Percentiles rank a stretch among this genome's conserved stretches.
These are phyloP conservation scores for Apocrypta bakeri DNA, from an alignment of 1,140 invertebrate genomes.

Conservation along the genomic window DNA sequence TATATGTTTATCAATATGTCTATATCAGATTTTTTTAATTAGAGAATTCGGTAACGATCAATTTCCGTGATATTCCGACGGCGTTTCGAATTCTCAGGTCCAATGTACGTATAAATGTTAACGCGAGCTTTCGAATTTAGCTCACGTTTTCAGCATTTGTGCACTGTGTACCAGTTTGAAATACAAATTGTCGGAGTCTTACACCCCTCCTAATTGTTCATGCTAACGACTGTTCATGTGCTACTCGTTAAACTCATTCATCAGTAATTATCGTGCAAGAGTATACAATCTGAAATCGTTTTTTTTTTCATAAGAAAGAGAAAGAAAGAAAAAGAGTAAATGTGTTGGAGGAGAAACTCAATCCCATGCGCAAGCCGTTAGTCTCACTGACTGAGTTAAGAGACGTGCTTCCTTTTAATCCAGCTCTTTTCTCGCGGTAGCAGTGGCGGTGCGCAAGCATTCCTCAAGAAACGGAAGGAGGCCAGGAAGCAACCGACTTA, in stretches of 20 bases:
- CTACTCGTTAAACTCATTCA: neutral
- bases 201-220: neutral
- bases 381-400: constrained; percentile 13
- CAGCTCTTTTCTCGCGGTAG: constrained; percentile 4
- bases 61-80: neutral
- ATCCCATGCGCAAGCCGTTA: neutral
- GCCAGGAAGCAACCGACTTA: constrained; percentile 1
- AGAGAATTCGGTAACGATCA: neutral
- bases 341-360: neutral
- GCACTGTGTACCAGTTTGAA: neutral
- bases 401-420: constrained; percentile 24
- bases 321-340: neutral
- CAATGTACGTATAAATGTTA: neutral
- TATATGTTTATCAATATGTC: too few species aligned
- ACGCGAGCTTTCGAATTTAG: neutral
- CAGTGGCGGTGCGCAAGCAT: constrained; percentile 28
- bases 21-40: too few species aligned
- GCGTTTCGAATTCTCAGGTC: neutral
- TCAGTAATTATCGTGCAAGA: neutral
- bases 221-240: neutral
- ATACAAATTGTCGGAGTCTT: neutral
- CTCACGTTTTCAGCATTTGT: neutral
- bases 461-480: constrained; percentile 36
- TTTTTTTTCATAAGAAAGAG: neutral
- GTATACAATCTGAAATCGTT: neutral